phyloP scores from a whole-genome alignment of 2,888 invertebrate species.

The Brachyptera risi region DNA sequence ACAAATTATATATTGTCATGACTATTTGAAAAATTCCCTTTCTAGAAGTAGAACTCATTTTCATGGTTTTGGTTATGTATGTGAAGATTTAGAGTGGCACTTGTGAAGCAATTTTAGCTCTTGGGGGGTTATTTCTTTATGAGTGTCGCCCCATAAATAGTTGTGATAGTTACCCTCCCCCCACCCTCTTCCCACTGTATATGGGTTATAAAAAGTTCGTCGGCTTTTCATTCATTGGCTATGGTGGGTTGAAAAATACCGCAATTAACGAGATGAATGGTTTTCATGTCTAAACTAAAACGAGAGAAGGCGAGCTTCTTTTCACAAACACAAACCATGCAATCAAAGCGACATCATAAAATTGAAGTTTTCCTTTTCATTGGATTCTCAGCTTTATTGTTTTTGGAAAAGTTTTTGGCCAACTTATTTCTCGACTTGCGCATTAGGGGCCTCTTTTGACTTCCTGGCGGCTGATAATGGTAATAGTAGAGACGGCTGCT shows the following conservation, averaged over 20 bases:
- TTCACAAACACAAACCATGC: background rate
- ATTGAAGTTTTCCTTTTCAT: background rate
- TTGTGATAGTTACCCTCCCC: background rate
- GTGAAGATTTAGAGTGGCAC: background rate
- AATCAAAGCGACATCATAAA: conserved; percentile 1
- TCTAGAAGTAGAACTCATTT: background rate
- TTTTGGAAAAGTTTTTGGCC: too few species aligned
- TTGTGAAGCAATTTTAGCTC: conserved; percentile 5
- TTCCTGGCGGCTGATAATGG: too few species aligned
- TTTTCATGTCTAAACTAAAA: background rate
- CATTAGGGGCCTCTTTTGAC: too few species aligned
- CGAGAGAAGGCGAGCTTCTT: background rate
- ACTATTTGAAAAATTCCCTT: background rate
- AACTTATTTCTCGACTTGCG: too few species aligned
- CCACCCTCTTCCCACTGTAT: background rate
- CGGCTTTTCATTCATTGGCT: background rate
- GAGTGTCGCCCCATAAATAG: conserved; percentile 10
- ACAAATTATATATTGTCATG: too few species aligned
- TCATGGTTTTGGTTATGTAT: background rate
- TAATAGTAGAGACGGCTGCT: too few species aligned
- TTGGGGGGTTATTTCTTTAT: conserved; percentile 11
- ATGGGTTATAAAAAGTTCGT: background rate
- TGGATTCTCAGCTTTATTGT: too few species aligned
- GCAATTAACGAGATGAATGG: conserved; percentile 10
- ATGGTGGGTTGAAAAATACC: conserved; percentile 2